These are phyloP conservation scores for Panthera tigris DNA, from an alignment of 2,113 vertebrate genomes.

Conservation along the genomic window DNA sequence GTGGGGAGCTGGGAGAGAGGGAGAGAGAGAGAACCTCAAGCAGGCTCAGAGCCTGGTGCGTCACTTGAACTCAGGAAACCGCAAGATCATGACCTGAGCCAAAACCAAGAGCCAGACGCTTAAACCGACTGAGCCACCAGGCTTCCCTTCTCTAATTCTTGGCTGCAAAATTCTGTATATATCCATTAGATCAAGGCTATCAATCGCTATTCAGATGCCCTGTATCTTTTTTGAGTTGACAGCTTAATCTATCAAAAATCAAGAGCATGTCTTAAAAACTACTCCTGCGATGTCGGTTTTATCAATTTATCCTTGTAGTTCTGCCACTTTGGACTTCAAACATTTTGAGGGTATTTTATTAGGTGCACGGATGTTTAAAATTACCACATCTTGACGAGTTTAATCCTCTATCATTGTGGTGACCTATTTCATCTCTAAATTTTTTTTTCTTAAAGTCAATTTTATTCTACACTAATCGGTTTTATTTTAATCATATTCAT, in stretches of 20 bases:
- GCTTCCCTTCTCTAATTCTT: background rate
- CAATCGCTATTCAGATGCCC: background rate
- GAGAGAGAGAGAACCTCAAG: too few species aligned
- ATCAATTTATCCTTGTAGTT: background rate
- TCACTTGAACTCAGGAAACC: too few species aligned
- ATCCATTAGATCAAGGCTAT: background rate
- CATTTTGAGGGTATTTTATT: slow-evolving; percentile 18
- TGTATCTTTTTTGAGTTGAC: background rate
- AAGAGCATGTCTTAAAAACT: background rate
- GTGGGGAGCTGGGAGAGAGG: too few species aligned
- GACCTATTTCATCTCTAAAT: background rate
- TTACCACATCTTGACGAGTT: background rate
- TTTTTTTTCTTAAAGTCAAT: background rate
- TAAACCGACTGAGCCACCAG: too few species aligned
- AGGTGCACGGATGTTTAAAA: background rate
- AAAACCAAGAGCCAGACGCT: too few species aligned
- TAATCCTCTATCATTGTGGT: background rate
- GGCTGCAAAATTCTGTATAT: background rate
- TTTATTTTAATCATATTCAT: background rate
- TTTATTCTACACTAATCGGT: background rate
- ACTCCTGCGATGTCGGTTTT: background rate
- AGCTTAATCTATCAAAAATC: background rate
- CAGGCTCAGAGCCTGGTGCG: too few species aligned
- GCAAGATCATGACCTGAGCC: too few species aligned
- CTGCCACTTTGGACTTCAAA: background rate